Conservation (phyloP, 1,140 invertebrate species). For the Pseudomyrmex sp. region DNA sequence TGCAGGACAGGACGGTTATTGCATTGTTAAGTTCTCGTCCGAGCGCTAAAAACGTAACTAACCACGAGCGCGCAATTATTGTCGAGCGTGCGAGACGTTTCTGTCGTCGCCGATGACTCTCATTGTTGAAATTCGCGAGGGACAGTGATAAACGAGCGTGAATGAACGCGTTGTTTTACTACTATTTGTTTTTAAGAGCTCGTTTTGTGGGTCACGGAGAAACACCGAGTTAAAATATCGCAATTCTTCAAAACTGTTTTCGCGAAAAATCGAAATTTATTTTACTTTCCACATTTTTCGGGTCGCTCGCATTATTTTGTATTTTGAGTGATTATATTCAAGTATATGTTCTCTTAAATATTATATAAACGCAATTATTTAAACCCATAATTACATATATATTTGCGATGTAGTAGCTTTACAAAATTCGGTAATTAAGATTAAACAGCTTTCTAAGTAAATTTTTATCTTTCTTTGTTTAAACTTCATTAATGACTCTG, state of each 20-base stretch:
- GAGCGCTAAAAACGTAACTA: conserved; percentile 40
- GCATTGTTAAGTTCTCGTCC: conserved; percentile 60
- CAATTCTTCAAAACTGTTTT: no score
- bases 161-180: conserved; percentile 31
- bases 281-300: no score
- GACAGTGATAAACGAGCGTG: conserved; percentile 53
- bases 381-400: not conserved
- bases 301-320: not conserved
- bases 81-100: conserved; percentile 17
- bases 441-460: conserved; percentile 41
- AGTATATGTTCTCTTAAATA: not conserved
- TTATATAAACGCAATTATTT: not conserved
- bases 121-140: conserved; percentile 39
- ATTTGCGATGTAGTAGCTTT: not conserved
- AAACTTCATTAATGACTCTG: conserved; percentile 44
- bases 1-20: not conserved
- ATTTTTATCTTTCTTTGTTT: conserved; percentile 43
- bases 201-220: conserved; percentile 9
- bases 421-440: conserved; percentile 11
- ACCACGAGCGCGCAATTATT: conserved; percentile 30
- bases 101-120: not conserved
- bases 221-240: conserved; percentile 28
- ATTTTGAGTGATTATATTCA: not conserved
- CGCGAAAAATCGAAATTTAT: no score
- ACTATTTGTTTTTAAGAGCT: conserved; percentile 30